Base-by-base conservation (phyloP, 2,113 vertebrate species). In the Pseudonaja textilis region DNA sequence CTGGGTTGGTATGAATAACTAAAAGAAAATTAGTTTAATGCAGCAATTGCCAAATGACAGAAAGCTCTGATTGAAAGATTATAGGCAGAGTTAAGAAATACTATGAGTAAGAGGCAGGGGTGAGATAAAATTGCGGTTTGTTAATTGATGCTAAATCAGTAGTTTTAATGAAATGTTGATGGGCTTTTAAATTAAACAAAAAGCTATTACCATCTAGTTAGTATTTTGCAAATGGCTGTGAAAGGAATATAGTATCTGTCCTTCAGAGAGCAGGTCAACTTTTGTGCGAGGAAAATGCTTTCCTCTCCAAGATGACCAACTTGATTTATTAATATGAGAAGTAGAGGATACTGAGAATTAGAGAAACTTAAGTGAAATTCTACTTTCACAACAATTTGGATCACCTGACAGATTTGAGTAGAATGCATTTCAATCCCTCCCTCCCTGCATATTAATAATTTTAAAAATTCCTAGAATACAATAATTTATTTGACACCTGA, bases 331-430 rank as follows among this genome's bases (percentile, higher is more conserved):
- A 85, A 89, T 91, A 18, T 92, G 94, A 95, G 95, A 69, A 4
- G 0, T 52, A 88, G 22, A 95, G 93, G 91, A 57, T 90, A 45
- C 92, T 94, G 93, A 96, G 94, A 95, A 93, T 95, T 92, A 94
- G 93, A 96, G 93, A 96, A 93, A 93, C 90, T 5, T 86, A 59
- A 57, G 5, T 47, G 34, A n/a, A n/a, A 74, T 69, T 52, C 52
- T 74, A 54, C n/a, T 54, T 52, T 74, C 52, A 22, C 34, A 34
- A 90, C 18, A 20, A 14, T 4, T 81, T 81, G 61, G n/a, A 10
- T 74, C 50, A 11, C 9, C 18, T 90, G 42, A 52, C 2, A 34
- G 45, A 18, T 34, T 69, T 69, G 45, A 11, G 29, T 54, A 42
- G 29, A 8, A 3, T 54, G 50, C 25, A 81, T 42, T 81, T 81